Base-by-base conservation (phyloP, 2,888 invertebrate genomes). In the Crepidodera aurea region DNA sequence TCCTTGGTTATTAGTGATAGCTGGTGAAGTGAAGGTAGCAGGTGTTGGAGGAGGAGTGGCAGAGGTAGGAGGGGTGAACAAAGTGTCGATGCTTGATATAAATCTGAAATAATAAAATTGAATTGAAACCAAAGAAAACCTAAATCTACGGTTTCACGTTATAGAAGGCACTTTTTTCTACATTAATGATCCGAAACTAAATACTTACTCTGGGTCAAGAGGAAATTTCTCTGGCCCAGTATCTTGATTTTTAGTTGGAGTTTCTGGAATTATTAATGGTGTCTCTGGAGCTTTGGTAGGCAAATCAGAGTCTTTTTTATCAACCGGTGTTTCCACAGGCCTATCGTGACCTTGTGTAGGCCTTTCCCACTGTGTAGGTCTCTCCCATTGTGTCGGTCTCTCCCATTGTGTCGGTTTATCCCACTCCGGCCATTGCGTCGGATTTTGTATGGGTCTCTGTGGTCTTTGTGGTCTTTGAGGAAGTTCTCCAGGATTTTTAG, bases 401-500 rank as follows among this genome's bases (percentile, higher is more conserved):
- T 22, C 3, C 22, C 3, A 6, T 22, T 22, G 22, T 4, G 22
- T 22, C 6, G 22, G 22, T 22, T 22, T 22, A 2, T 22, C 3
- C 22, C 3, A 6, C 6, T 22, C 3, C 2, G 22, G 22, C 22
- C 22, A 22, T 6, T 22, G 22, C 22, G 22, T 22, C 22, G 22
- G 22, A 4, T 22, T 22, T 6, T 22, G 22, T 22, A 6, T 1
- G 3, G 10, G 42, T 4, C 16, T 7, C 6, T 34, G 12, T 13
- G 34, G 13, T 12, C 34, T 12, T 13, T 34, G 34, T 10, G 12
- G 4, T 12, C 34, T 4, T 34, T 34, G 34, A 2, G 34, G 34
- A 34, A n/a, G 16, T 16, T 40, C 16, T 39, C 40, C 46, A n/a
- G 66, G 64, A 29, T 62, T 62, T 46, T 65, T 67, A 1, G 65